Evolutionary conservation across 2,888 invertebrate species (phyloP).

Genomic region (Deroplatys truncata): DNA sequence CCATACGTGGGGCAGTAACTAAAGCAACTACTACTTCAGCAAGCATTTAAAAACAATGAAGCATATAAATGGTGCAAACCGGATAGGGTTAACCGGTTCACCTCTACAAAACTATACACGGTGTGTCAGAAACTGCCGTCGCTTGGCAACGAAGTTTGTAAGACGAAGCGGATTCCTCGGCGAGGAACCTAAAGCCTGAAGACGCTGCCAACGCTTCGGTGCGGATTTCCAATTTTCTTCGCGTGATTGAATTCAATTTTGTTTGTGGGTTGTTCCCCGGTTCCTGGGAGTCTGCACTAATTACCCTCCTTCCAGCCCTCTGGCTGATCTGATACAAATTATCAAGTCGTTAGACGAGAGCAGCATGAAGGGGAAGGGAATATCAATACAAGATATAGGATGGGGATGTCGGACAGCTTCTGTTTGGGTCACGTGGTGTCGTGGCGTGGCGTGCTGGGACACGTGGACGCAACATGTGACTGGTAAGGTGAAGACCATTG

Average conservation of each 20-base stretch:
- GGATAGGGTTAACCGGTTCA: no score
- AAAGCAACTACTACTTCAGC: no score
- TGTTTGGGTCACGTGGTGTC: not conserved
- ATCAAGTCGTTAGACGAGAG: not conserved
- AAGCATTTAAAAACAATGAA: no score
- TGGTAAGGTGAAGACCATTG: not conserved
- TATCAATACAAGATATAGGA: not conserved
- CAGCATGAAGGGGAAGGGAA: not conserved
- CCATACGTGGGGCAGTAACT: no score
- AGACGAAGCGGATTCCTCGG: not conserved
- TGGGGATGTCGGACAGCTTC: not conserved
- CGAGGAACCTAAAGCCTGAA: not conserved
- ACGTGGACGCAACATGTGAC: not conserved
- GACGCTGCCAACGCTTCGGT: not conserved
- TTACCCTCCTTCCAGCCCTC: not conserved
- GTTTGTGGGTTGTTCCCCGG: not conserved
- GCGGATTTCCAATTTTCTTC: not conserved
- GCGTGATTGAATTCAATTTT: not conserved
- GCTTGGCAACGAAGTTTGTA: not conserved
- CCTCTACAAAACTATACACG: no score
- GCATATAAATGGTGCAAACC: no score
- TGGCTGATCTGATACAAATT: not conserved
- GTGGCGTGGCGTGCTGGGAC: not conserved
- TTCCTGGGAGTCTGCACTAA: no score
- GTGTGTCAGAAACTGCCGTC: no score